Percentiles rank a stretch among this genome's conserved stretches.
Conservation (phyloP, 2,888 invertebrate species). For the Adelognathus sp. region DNA sequence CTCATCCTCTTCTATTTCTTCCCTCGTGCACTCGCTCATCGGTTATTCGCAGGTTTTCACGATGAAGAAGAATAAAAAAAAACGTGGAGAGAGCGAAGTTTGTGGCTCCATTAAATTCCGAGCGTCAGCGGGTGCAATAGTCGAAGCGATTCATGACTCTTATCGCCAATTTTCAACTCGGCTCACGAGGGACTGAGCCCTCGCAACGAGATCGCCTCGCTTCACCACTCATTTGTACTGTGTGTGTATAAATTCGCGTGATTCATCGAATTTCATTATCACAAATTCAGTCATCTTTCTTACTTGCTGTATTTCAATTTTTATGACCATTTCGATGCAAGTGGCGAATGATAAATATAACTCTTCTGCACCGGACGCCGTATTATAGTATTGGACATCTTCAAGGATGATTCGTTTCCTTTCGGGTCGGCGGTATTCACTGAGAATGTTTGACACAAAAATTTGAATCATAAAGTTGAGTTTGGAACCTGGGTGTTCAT, state of each 20-base stretch:
- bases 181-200: slow-evolving; percentile 39
- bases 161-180: slow-evolving; percentile 58
- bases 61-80: slow-evolving; percentile 30
- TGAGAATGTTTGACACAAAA: background rate
- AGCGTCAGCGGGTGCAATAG: slow-evolving; percentile 49
- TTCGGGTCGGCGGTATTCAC: background rate
- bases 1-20: slow-evolving; percentile 49
- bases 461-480: background rate
- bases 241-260: slow-evolving; percentile 36
- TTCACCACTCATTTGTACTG: slow-evolving; percentile 40
- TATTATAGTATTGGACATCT: background rate
- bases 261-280: slow-evolving; percentile 54
- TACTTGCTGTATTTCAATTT: background rate
- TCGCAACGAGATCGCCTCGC: slow-evolving; percentile 19
- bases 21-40: slow-evolving; percentile 37
- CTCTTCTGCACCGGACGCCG: background rate
- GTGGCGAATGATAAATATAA: slow-evolving; percentile 2
- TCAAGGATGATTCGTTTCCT: background rate
- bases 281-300: slow-evolving; percentile 42
- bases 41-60: slow-evolving; percentile 1
- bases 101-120: slow-evolving; percentile 62
- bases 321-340: background rate
- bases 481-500: background rate
- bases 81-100: slow-evolving; percentile 41
- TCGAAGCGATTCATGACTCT: slow-evolving; percentile 54